A percentile compares a stretch with the other conserved stretches of the same genome.
phyloP scores from a whole-genome alignment of 2,113 vertebrate species.

The Gallinago jamesoni region DNA sequence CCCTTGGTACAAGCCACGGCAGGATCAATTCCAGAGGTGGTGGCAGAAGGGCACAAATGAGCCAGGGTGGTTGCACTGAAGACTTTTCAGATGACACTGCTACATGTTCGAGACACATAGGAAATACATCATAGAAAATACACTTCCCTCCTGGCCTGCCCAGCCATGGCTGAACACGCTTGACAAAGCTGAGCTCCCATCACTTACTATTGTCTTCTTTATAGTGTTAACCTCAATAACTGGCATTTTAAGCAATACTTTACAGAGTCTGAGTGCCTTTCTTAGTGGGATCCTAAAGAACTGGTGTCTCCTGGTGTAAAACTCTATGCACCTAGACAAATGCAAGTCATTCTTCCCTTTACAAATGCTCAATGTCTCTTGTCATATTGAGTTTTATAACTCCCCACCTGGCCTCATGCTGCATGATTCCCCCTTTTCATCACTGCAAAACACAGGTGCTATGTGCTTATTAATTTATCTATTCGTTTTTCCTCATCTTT shows the following conservation, averaged over 20 bases:
- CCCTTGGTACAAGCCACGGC: not conserved
- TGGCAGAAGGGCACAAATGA: not conserved
- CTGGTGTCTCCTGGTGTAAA: rapidly evolving
- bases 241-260: not conserved
- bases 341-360: not conserved
- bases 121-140: not conserved
- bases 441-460: not conserved
- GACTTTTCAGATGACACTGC: not conserved
- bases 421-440: not conserved
- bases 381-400: not conserved
- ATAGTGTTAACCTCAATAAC: not conserved
- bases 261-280: not conserved
- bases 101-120: not conserved
- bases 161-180: not conserved
- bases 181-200: not conserved
- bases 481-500: not conserved
- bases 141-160: not conserved
- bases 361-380: not conserved
- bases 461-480: not conserved
- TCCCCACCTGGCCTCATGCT: not conserved
- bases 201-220: not conserved
- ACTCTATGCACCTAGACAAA: not conserved
- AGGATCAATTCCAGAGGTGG: not conserved
- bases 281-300: not conserved
- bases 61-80: not conserved